Conservation (phyloP, 30 jellyfish, hydroid and myxozoan genomes). For the Chrysaora quinquecirrha region DNA sequence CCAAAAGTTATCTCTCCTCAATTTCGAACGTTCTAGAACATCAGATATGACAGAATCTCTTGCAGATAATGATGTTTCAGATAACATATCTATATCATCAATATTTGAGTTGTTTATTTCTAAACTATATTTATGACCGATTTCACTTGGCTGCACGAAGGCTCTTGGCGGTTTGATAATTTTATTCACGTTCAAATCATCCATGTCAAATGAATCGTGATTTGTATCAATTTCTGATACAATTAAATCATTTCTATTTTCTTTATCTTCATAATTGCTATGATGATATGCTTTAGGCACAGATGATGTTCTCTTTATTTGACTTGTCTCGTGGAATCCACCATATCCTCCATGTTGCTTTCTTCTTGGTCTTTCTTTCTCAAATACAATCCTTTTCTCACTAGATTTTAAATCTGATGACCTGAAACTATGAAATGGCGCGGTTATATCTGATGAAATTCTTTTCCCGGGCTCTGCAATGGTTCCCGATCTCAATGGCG, state of each 20-base stretch:
- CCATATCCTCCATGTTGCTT: no score
- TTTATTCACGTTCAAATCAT: not conserved
- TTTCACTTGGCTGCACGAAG: conserved; percentile 58
- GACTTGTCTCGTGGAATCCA: no score
- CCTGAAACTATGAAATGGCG: conserved; percentile 57
- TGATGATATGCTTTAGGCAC: conserved; percentile 16
- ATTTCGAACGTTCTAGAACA: conserved; percentile 62
- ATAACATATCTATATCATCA: conserved; percentile 43
- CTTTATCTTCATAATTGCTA: conserved; percentile 52
- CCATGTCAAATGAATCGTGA: not conserved
- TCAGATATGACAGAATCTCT: conserved; percentile 70
- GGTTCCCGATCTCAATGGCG: conserved; percentile 60
- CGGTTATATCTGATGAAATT: conserved; percentile 33
- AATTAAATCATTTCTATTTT: conserved; percentile 12
- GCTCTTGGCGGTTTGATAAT: conserved; percentile 54
- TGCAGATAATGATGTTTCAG: conserved; percentile 77
- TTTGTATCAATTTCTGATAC: conserved; percentile 27
- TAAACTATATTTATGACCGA: not conserved
- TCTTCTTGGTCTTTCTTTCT: conserved; percentile 7
- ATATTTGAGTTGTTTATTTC: not conserved
- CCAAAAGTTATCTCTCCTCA: conserved; percentile 69
- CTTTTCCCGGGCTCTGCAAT: conserved; percentile 20
- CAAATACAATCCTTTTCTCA: not conserved
- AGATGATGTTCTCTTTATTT: conserved; percentile 2
- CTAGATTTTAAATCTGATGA: not conserved